Evolutionary conservation across 2,113 vertebrate species (phyloP).

Genomic region (Mesitornis unicolor): DNA sequence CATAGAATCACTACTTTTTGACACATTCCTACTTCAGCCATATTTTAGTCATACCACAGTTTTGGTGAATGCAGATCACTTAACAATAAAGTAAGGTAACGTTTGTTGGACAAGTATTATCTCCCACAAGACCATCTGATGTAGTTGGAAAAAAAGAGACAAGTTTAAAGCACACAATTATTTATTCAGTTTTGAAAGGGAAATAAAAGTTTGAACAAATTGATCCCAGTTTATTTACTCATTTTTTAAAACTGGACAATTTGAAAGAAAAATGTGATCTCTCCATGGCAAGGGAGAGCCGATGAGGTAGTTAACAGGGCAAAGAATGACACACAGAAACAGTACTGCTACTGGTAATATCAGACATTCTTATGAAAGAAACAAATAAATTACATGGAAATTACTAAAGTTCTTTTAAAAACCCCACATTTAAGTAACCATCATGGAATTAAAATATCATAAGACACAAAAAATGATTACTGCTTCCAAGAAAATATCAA

Average conservation of each 20-base stretch:
- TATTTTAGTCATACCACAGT: not conserved
- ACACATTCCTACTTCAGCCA: not conserved
- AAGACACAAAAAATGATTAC: not conserved
- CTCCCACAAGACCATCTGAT: not conserved
- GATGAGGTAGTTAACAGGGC: not conserved
- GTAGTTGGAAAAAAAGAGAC: not conserved
- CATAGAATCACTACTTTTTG: not conserved
- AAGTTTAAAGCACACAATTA: not conserved
- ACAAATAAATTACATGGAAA: not conserved
- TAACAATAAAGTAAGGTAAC: not conserved
- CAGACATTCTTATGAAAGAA: not conserved
- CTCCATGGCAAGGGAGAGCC: not conserved
- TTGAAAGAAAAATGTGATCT: not conserved
- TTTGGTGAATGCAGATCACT: not conserved
- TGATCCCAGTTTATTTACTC: not conserved
- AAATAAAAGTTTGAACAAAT: not conserved
- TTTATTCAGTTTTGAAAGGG: not conserved
- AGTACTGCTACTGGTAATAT: not conserved
- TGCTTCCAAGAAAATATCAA: slow-evolving; percentile 4
- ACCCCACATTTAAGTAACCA: not conserved
- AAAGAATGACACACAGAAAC: not conserved
- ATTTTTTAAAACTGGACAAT: not conserved
- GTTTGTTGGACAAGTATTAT: not conserved
- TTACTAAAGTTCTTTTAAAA: not conserved
- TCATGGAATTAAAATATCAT: not conserved